Evolutionary conservation across 2,888 invertebrate genomes (phyloP).

Genomic region (Bembecia ichneumoniformis): DNA sequence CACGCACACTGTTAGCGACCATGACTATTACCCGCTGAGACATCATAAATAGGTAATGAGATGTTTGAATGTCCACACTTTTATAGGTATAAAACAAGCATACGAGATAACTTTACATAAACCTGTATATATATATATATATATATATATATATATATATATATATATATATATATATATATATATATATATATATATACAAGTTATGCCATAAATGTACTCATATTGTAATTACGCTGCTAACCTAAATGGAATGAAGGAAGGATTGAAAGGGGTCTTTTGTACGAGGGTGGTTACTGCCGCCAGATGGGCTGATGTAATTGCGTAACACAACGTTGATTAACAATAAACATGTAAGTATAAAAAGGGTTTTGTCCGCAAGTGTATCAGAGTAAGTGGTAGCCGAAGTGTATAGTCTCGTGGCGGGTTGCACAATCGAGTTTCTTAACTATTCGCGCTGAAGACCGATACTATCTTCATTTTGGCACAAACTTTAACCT

Average conservation of each 20-base stretch:
- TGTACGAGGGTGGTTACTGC: no score
- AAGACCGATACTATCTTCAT: slow-evolving; percentile 5
- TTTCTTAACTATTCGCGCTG: slow-evolving; percentile 17
- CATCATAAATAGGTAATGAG: no score
- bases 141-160: no score
- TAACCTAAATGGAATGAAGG: not conserved
- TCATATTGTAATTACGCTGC: not conserved
- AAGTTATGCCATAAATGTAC: not conserved
- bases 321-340: not conserved
- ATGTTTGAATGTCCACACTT: no score
- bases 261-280: not conserved
- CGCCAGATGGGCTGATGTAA: no score
- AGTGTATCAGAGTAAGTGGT: slow-evolving; percentile 3
- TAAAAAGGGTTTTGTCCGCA: slow-evolving; percentile 5
- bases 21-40: no score
- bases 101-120: no score
- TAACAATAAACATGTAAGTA: not conserved
- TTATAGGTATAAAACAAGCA: no score
- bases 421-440: slow-evolving; percentile 11
- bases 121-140: no score
- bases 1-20: no score
- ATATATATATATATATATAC: no score
- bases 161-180: no score
- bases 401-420: not conserved
- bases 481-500: not conserved